Percentiles rank a stretch among this genome's conserved stretches.
Evolutionary conservation across 2,113 vertebrate species (phyloP).

Genomic region (Prunella himalayana): DNA sequence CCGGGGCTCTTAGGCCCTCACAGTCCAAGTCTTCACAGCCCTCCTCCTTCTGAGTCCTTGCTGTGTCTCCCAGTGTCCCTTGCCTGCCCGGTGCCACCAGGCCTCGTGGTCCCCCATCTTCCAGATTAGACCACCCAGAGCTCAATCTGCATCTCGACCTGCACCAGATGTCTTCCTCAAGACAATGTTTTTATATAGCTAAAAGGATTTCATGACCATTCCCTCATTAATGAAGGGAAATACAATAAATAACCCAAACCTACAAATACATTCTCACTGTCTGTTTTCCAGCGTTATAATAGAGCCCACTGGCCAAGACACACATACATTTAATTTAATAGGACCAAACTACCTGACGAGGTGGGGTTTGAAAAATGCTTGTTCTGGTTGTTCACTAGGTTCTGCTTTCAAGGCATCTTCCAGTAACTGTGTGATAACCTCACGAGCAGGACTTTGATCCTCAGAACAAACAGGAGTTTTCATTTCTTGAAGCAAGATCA

Average conservation of each 20-base stretch:
- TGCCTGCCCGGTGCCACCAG: background rate
- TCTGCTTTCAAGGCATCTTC: slow-evolving; percentile 93
- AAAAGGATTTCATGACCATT: background rate
- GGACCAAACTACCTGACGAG: slow-evolving; percentile 83
- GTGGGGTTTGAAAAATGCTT: slow-evolving; percentile 84
- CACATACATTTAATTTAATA: background rate
- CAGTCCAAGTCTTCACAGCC: background rate
- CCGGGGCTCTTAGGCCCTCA: background rate
- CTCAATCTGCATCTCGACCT: background rate
- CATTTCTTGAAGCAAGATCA: slow-evolving; percentile 94
- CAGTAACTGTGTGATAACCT: slow-evolving; percentile 88
- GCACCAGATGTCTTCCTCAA: background rate
- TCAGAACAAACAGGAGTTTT: slow-evolving; percentile 87
- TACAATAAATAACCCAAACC: background rate
- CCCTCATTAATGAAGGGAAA: background rate
- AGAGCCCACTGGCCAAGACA: background rate
- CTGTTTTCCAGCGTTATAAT: background rate
- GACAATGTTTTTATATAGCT: background rate
- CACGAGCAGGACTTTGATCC: slow-evolving; percentile 79
- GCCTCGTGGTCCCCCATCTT: background rate
- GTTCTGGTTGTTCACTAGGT: slow-evolving; percentile 81
- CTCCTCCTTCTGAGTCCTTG: background rate
- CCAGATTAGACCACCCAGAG: background rate
- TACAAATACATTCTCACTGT: background rate
- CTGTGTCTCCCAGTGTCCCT: background rate